These are phyloP conservation scores for Girardinichthys multiradiatus DNA, from an alignment of 2,113 vertebrate genomes.

Conservation along the genomic window DNA sequence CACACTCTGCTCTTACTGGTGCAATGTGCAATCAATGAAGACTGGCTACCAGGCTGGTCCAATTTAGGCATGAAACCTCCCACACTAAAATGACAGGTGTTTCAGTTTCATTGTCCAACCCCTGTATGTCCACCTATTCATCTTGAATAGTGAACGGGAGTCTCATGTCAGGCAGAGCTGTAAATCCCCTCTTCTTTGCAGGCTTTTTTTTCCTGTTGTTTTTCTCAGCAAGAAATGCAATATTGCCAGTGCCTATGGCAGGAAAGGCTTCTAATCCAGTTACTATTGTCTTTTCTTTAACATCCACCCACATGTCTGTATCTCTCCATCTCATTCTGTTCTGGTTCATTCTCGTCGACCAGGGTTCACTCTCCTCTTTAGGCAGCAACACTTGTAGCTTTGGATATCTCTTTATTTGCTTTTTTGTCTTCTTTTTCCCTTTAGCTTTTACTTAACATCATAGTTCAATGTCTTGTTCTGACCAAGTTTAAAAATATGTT, in stretches of 20 bases:
- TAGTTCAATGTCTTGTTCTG: neutral
- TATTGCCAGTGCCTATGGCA: slow-evolving; percentile 58
- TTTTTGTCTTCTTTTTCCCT: neutral
- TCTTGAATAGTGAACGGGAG: slow-evolving; percentile 24
- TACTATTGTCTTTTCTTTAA: slow-evolving; percentile 74
- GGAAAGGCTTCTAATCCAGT: slow-evolving; percentile 63
- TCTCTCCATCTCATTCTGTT: slow-evolving; percentile 65
- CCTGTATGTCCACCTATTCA: too few species aligned
- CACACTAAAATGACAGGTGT: too few species aligned
- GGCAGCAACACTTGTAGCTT: slow-evolving; percentile 28
- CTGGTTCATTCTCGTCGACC: slow-evolving; percentile 57
- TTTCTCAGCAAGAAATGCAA: slow-evolving; percentile 70
- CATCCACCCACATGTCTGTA: slow-evolving; percentile 68
- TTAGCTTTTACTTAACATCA: neutral
- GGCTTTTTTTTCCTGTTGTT: slow-evolving; percentile 59
- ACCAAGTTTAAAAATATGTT: neutral
- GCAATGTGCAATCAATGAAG: too few species aligned
- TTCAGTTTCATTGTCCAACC: too few species aligned
- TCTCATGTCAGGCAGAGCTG: slow-evolving; percentile 23
- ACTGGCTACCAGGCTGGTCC: too few species aligned
- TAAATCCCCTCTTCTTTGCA: slow-evolving; percentile 35
- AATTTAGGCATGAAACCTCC: too few species aligned
- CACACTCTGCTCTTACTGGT: too few species aligned
- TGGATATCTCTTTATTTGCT: slow-evolving; percentile 36
- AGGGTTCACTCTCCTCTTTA: slow-evolving; percentile 48